Conservation (phyloP, 2,797 vertebrate genomes). For the Thalassophryne amazonica region DNA sequence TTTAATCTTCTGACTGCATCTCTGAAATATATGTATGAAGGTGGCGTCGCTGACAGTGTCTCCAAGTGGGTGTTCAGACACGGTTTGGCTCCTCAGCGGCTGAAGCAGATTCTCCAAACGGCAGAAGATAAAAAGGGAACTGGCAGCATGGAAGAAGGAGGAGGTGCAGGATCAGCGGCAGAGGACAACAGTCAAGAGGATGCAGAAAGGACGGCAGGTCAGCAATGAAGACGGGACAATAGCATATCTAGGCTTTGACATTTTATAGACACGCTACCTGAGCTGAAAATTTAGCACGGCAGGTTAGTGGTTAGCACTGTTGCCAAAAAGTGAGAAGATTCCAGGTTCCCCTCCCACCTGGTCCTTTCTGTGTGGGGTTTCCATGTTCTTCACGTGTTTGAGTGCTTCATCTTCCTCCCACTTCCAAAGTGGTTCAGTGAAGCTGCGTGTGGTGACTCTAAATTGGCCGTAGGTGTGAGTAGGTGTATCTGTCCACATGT, state of each 20-base stretch:
- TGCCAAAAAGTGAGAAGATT: too few species aligned
- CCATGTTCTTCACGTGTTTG: too few species aligned
- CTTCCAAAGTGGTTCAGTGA: too few species aligned
- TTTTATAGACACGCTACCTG: background rate
- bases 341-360: too few species aligned
- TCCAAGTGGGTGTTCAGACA: slow-evolving; percentile 96
- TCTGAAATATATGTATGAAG: slow-evolving; percentile 54
- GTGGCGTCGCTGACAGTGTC: slow-evolving; percentile 90
- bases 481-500: too few species aligned
- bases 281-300: background rate
- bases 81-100: slow-evolving; percentile 76
- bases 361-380: too few species aligned
- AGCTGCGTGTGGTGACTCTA: too few species aligned
- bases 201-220: slow-evolving; percentile 43
- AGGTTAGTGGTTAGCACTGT: too few species aligned
- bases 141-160: slow-evolving; percentile 29
- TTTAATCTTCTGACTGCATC: too few species aligned
- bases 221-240: background rate
- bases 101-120: slow-evolving; percentile 77
- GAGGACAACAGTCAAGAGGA: slow-evolving; percentile 49
- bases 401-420: too few species aligned
- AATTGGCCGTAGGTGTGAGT: too few species aligned
- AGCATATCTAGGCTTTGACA: background rate
- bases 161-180: slow-evolving; percentile 28
- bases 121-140: slow-evolving; percentile 52